Conservation (phyloP, 2,888 invertebrate genomes). For the Scrobipalpa atriplicella region DNA sequence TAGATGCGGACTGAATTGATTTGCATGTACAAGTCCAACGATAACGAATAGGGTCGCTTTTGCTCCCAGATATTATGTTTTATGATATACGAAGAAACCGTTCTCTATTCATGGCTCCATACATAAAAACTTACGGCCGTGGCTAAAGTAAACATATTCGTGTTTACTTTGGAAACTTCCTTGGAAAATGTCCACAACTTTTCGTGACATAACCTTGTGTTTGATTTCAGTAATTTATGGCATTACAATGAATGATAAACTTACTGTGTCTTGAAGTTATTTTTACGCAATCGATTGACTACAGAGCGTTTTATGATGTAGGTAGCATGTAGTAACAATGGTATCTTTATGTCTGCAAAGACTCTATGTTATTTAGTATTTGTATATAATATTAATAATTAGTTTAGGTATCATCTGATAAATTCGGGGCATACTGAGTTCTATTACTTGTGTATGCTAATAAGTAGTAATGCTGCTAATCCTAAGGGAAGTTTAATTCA, state of each 20-base stretch:
- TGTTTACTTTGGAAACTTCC: conserved; percentile 10
- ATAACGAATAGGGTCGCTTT: conserved; percentile 58
- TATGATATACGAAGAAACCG: conserved; percentile 31
- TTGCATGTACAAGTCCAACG: conserved; percentile 65
- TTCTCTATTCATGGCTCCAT: conserved; percentile 26
- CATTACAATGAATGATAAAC: neutral
- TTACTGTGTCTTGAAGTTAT: neutral
- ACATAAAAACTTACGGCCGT: conserved; percentile 23
- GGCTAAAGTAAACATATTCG: neutral
- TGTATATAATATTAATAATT: too few species aligned
- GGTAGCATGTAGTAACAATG: too few species aligned
- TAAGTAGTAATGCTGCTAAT: too few species aligned
- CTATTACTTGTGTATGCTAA: too few species aligned
- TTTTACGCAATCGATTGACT: neutral
- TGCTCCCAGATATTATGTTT: conserved; percentile 48
- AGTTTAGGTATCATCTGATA: too few species aligned
- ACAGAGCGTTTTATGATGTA: too few species aligned
- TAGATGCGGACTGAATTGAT: conserved; percentile 54
- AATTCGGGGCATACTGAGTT: too few species aligned
- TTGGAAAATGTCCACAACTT: conserved; percentile 12
- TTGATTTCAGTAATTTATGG: neutral
- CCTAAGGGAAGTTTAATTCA: too few species aligned
- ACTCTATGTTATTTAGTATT: too few species aligned
- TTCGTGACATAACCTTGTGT: conserved; percentile 14
- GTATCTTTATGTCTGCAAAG: too few species aligned